phyloP scores from a whole-genome alignment of 1,140 invertebrate genomes.

The Drusus annulatus region DNA sequence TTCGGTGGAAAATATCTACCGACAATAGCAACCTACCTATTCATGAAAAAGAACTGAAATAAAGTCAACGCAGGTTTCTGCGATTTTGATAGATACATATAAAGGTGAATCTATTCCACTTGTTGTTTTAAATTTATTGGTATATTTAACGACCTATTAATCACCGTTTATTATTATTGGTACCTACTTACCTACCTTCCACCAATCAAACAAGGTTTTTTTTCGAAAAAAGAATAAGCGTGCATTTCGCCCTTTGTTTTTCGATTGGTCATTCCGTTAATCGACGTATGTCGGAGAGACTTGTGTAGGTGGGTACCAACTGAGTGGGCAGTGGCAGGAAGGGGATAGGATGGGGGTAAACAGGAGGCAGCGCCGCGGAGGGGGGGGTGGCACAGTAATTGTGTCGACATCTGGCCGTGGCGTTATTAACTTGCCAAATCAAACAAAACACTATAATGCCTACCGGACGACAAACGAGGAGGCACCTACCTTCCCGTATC shows the following conservation, averaged over 20 bases:
- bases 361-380: background rate
- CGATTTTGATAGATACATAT: too few species aligned
- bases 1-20: too few species aligned
- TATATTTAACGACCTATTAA: too few species aligned
- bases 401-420: constrained; percentile 58
- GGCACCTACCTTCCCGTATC: background rate
- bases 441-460: constrained; percentile 57
- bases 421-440: constrained; percentile 61
- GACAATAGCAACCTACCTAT: too few species aligned
- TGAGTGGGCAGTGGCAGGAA: too few species aligned
- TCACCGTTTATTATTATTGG: too few species aligned
- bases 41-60: too few species aligned
- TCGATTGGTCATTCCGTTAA: constrained; percentile 1
- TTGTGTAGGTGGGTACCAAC: too few species aligned
- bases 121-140: too few species aligned
- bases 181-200: too few species aligned
- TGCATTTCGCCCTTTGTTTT: background rate
- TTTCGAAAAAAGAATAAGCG: background rate
- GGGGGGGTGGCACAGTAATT: constrained; percentile 51
- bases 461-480: constrained; percentile 30
- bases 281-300: background rate
- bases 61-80: too few species aligned
- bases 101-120: too few species aligned
- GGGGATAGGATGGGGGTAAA: background rate
- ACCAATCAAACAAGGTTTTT: background rate